Evolutionary conservation across 2,113 vertebrate species (phyloP), one percentile per base, ranked within the genome.

Genomic region (Collichthys lucidus): DNA sequence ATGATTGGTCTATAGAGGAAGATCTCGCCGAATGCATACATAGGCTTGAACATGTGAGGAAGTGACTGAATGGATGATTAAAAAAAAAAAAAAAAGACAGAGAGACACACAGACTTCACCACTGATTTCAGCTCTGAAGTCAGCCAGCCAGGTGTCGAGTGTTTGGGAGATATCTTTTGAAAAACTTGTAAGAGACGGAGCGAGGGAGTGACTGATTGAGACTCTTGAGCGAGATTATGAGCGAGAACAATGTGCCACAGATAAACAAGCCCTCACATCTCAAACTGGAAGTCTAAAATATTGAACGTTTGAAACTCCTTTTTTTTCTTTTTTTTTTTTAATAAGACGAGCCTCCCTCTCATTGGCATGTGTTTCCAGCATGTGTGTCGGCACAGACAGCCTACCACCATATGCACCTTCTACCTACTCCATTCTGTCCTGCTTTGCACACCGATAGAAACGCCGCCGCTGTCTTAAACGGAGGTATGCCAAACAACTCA

Each of bases 211-310:
- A 91, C 81, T 88, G 87, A 92, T 88, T 88, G 87, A 85, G 89
- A 90, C 86, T 91, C 87, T 84, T 82, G 88, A 91, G 91, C 84
- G 87, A 81, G 87, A 81, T 89, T 92, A 88, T 70, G 88, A 92
- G 88, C 79, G 62, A 86, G 88, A 94, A 94, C 91, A 92, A 93
- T 91, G 88, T 77, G 89, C 85, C 85, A 69, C 86, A 82, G 89
- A 94, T 93, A 94, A 94, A 94, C 94, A 94, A 94, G 80, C 83
- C 86, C 82, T 94, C 91, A 92, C 89, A 92, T 94, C 93, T 93
- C 86, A 61, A 91, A 93, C 81, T 88, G 82, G 75, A 90, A 91
- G 82, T 80, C 85, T 86, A 76, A 90, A 92, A 90, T 86, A 88
- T 77, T 87, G 68, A 79, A 62, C 29, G 70, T 90, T 91, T 93